Conservation (phyloP, 2,888 invertebrate species). For the Zhuqinia jingwanae region DNA sequence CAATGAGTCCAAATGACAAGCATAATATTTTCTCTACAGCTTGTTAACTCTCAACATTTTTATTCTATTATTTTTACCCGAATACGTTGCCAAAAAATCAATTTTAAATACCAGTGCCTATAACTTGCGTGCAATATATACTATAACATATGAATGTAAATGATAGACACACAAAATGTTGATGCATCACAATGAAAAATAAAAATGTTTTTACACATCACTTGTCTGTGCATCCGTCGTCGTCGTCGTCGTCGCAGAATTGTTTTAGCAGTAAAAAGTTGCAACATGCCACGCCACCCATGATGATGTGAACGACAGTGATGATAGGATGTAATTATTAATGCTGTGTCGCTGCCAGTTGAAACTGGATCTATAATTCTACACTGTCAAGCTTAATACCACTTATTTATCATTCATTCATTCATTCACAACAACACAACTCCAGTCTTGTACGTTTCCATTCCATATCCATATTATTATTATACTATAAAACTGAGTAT, state of each 20-base stretch:
- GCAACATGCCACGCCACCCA: slow-evolving; percentile 45
- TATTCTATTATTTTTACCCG: no score
- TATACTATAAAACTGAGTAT: background rate
- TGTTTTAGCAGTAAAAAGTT: background rate
- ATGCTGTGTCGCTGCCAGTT: slow-evolving; percentile 52
- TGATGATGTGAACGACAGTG: slow-evolving; percentile 51
- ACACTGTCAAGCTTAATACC: slow-evolving; percentile 55
- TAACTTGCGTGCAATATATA: no score
- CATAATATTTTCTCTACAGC: slow-evolving; percentile 30
- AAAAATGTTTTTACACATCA: no score
- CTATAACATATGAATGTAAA: no score
- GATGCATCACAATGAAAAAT: no score
- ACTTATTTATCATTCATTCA: slow-evolving; percentile 56
- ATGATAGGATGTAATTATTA: slow-evolving; percentile 57
- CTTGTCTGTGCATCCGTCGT: background rate
- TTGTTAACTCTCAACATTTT: slow-evolving; percentile 47
- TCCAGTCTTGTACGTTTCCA: background rate
- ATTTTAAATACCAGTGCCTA: no score
- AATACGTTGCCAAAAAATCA: no score
- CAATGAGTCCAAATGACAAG: no score
- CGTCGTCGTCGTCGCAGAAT: no score
- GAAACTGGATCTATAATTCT: slow-evolving; percentile 52
- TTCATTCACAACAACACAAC: background rate
- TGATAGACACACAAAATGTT: no score
- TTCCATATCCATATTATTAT: background rate